Evolutionary conservation across 2,113 vertebrate genomes (phyloP).

Genomic region (Sapayoa aenigma): DNA sequence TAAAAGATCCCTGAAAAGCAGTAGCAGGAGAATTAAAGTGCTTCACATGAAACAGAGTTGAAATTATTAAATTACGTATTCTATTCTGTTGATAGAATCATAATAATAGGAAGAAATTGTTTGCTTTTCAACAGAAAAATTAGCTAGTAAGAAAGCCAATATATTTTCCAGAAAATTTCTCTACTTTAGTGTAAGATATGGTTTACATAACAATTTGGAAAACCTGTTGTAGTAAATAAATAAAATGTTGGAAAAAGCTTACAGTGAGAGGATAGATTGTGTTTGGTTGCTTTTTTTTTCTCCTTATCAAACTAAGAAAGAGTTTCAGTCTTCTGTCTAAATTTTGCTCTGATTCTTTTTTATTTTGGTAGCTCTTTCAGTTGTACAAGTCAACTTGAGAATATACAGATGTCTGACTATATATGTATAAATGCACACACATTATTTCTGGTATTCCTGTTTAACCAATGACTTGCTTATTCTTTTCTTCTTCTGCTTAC

Average conservation of each 20-base stretch:
- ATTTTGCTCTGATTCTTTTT: neutral
- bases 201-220: neutral
- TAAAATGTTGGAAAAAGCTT: neutral
- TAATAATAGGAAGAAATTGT: neutral
- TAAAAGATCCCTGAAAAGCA: neutral
- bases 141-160: neutral
- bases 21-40: neutral
- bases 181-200: neutral
- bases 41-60: neutral
- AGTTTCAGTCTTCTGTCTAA: neutral
- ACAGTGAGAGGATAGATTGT: neutral
- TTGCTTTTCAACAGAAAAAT: neutral
- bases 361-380: neutral
- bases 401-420: neutral
- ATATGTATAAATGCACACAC: neutral
- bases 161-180: neutral
- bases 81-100: neutral
- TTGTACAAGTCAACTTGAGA: neutral
- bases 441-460: neutral
- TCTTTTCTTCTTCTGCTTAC: neutral
- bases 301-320: neutral
- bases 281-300: neutral
- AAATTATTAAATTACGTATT: neutral
- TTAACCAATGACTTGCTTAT: neutral
- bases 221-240: neutral